phyloP scores from a whole-genome alignment of 2,113 vertebrate genomes.

The Gulo gulo region DNA sequence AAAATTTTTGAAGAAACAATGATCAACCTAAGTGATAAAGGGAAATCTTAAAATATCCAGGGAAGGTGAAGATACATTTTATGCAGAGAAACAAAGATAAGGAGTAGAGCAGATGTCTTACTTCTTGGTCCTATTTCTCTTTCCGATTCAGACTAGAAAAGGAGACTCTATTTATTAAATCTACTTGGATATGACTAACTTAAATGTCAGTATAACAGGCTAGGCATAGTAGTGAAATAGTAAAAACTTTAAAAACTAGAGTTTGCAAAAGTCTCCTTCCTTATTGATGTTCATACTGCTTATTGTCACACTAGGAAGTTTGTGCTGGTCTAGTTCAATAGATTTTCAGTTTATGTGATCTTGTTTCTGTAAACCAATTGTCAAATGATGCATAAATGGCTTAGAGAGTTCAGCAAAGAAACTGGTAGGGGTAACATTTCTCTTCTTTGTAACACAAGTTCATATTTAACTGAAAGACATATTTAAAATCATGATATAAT shows the following conservation, averaged over 20 bases:
- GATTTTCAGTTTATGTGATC: background rate
- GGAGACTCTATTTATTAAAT: background rate
- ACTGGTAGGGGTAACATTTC: background rate
- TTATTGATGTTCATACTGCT: background rate
- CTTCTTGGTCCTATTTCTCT: background rate
- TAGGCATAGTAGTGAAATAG: background rate
- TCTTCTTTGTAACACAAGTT: background rate
- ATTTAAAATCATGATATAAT: background rate
- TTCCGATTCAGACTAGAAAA: background rate
- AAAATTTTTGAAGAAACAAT: background rate
- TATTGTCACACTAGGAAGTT: background rate
- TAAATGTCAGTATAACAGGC: background rate
- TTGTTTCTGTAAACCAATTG: background rate
- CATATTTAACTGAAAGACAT: background rate
- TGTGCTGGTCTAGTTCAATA: background rate
- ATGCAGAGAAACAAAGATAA: background rate
- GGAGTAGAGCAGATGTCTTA: background rate
- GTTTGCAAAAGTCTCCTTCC: background rate
- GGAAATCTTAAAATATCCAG: background rate
- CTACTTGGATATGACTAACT: background rate
- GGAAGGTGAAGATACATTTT: background rate
- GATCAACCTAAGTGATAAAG: background rate
- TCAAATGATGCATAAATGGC: background rate
- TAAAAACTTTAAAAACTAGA: background rate
- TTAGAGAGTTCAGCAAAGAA: background rate